Evolutionary conservation across 2,113 vertebrate species (phyloP), one percentile per base, ranked within the genome.

Genomic region (Xerus inauris): DNA sequence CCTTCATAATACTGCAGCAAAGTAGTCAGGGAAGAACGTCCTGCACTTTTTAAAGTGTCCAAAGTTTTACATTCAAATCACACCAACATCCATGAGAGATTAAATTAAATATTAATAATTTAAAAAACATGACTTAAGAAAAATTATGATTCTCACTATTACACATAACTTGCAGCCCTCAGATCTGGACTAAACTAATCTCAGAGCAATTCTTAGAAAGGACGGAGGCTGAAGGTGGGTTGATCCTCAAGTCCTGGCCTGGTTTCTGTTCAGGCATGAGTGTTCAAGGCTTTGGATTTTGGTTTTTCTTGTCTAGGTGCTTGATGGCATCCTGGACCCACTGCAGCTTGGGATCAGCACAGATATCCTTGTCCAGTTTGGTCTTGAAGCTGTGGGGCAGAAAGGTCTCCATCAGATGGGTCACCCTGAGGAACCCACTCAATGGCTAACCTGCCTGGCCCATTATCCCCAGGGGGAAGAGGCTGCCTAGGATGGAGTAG

Each of bases 51-150:
- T 47, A 35, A 81, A 26, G 51, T 32, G 19, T 40, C 6, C 71
- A 87, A 42, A 42, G 32, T 13, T 75, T 79, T 59, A 69, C 51
- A 42, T 59, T 82, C 26, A 87, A 96, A 87, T 24, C 1, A 24
- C n/a, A 45, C 20, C 16, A 65, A 51, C 87, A 35, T 40, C 35
- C n/a, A 35, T 16, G 54, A 24, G 24, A 57, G 17, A 83, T 85
- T 87, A 83, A 92, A 95, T 75, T 47, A 94, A 57, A 71, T 79
- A 87, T 24, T 42, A 85, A 81, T 40, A 77, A 69, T 54, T 89
- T 93, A 79, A 65, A 81, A 69, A 49, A 11, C 9, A 45, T 20
- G 51, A 69, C 5, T 67, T 67, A 92, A 59, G 51, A 14, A 57
- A 79, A 81, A 65, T n/a, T 16, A 1, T 22, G 10, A 6, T 77